Conservation (phyloP, 35 echinoderm and acorn worm species). For the Diadema setosum region DNA sequence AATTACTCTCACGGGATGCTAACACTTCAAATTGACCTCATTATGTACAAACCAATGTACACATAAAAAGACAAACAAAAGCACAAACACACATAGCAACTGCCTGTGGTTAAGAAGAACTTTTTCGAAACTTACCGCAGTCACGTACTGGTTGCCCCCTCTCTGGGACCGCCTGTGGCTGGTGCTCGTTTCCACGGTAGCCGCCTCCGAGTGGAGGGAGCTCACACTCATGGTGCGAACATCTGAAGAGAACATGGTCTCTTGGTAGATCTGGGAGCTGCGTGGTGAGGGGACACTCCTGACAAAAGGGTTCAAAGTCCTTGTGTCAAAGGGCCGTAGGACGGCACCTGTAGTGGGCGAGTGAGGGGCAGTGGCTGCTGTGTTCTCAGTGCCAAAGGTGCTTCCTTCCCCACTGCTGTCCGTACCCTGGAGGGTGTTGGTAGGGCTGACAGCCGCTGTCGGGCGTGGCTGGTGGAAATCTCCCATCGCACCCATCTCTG, state of each 20-base stretch:
- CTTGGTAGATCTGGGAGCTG: neutral
- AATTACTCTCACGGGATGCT: no score
- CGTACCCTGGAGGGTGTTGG: neutral
- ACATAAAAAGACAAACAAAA: no score
- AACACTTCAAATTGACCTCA: no score
- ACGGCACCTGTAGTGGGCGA: neutral
- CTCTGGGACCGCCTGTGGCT: constrained; percentile 3
- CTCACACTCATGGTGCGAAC: constrained; percentile 1
- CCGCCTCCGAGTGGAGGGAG: neutral
- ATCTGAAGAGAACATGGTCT: neutral
- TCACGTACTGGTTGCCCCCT: neutral
- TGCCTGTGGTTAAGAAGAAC: no score
- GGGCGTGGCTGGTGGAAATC: neutral
- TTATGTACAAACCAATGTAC: no score
- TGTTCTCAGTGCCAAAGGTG: neutral
- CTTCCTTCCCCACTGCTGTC: neutral
- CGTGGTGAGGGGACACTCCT: neutral
- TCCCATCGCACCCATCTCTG: neutral
- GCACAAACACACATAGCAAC: no score
- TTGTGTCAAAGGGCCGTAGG: neutral
- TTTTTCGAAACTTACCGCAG: neutral
- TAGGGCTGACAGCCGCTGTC: neutral
- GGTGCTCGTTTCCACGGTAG: neutral
- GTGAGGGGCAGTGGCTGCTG: neutral
- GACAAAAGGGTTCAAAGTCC: neutral